Evolutionary conservation across 1,140 invertebrate genomes (phyloP), one percentile per base, ranked within the genome.

Genomic region (Camponotus pennsylvanicus): DNA sequence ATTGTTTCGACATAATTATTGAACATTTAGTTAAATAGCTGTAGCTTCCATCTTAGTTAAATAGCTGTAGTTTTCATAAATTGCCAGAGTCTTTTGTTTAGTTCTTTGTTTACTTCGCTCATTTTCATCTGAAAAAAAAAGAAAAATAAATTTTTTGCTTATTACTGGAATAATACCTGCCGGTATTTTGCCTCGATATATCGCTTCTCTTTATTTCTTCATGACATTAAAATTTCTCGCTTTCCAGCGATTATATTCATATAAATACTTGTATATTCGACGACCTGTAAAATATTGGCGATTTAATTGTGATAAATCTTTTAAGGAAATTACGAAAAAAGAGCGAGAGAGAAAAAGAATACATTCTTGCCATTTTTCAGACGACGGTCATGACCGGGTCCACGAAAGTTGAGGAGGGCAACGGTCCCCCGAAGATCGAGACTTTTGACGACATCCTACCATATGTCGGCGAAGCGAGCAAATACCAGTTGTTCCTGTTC

Each of bases 401-500:
- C 15, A 90, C 91, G 85, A 95, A 95, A 85, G 89, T 80, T 6
- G 93, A 92, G 61, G 94, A 94, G 79, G 94, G 93, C 45, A 93
- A 95, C 55, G 77, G 52, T 55, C 90, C 87, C 57, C 82, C 88
- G 8, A 94, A 93, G 78, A 94, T 95, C 76, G 95, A 97, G 70
- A 98, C 98, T 89, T 98, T 99, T 88, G 98, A 99, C 93, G 98
- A 98, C 90, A 95, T 99, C 37, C 94, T 99, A 67, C 97, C 97
- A 0, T 95, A 98, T 91, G 96, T 99, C 40, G 98, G 98, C 0
- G 98, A 98, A 90, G 98, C 98, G 92, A 98, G 98, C 57, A 95
- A 96, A 75, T 99, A 98, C 95, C 98, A 99, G 93, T 97, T 97
- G 92, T 95, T 98, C n/a, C 95, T 99, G 2, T 99, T 98, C 93